A percentile compares a stretch with the other conserved stretches of the same genome.
Conservation (phyloP, 2,888 invertebrate species). For the Orchesellides sinensis region DNA sequence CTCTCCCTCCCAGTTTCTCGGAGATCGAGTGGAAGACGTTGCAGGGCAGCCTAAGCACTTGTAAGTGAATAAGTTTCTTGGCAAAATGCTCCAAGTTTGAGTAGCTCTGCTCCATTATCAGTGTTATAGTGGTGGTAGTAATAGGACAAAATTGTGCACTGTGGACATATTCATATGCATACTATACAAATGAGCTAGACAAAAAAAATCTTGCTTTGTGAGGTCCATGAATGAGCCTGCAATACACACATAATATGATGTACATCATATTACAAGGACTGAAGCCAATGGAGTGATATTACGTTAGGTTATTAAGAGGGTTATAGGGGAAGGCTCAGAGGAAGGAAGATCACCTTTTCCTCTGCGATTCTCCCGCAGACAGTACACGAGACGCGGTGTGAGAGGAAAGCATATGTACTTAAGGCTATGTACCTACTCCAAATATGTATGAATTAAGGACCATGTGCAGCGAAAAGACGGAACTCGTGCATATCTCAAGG, state of each 20-base stretch:
- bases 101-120: background rate
- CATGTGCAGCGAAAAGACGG: background rate
- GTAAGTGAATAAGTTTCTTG: background rate
- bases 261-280: background rate
- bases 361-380: background rate
- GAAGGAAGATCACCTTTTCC: background rate
- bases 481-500: background rate
- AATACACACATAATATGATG: background rate
- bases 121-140: conserved; percentile 1
- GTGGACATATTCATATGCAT: conserved; percentile 1
- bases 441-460: background rate
- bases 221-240: background rate
- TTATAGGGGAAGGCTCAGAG: background rate
- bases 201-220: no score
- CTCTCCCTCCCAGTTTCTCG: background rate
- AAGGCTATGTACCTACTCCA: background rate
- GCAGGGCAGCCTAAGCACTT: no score
- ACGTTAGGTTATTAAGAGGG: background rate
- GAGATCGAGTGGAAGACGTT: background rate
- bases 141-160: conserved; percentile 2
- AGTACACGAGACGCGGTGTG: background rate
- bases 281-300: background rate
- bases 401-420: no score
- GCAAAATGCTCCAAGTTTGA: background rate
- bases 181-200: background rate